Evolutionary conservation across 2,113 vertebrate genomes (phyloP).

Genomic region (Ailurus styani): DNA sequence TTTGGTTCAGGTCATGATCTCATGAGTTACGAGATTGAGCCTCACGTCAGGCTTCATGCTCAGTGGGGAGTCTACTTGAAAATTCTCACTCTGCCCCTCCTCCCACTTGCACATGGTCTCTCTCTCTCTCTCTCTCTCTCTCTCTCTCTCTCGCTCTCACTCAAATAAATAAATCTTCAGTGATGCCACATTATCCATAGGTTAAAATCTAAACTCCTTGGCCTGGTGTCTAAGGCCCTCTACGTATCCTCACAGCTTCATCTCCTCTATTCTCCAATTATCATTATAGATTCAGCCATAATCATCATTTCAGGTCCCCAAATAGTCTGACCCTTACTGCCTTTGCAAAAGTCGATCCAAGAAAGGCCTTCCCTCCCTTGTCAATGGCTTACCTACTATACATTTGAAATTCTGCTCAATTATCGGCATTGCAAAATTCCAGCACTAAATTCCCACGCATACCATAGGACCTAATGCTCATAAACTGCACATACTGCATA

Average conservation of each 20-base stretch:
- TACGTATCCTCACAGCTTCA: neutral
- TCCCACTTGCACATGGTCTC: neutral
- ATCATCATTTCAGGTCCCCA: neutral
- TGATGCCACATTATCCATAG: neutral
- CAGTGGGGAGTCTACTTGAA: neutral
- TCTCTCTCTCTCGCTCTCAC: neutral
- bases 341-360: neutral
- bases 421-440: neutral
- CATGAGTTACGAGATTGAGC: neutral
- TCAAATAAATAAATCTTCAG: neutral
- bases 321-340: neutral
- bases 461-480: neutral
- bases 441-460: neutral
- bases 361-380: neutral
- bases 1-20: neutral
- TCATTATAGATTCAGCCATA: neutral
- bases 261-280: neutral
- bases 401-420: neutral
- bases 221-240: neutral
- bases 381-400: neutral
- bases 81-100: neutral
- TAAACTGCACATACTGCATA: neutral
- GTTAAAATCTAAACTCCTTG: neutral
- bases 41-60: neutral
- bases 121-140: neutral